Evolutionary conservation across 2,888 invertebrate genomes (phyloP), one percentile per base, ranked within the genome.

Genomic region (Cylindroiulus punctatus): DNA sequence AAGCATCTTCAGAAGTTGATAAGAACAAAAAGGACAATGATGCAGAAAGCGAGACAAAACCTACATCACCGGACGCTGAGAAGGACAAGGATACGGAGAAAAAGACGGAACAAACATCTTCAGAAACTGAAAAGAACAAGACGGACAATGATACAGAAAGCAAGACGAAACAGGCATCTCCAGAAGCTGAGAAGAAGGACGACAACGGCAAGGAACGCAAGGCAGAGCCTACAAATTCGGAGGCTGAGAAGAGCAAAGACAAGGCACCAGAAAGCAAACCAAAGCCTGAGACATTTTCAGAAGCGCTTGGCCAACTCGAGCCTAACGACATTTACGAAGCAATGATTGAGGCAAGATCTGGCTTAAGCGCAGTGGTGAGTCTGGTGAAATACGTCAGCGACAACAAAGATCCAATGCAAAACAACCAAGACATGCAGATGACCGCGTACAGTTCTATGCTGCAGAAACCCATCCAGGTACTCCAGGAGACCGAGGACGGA

Each of bases 361-460:
- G 1, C 7, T 22, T 65, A 22, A 10, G 8, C n/a, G 12, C 5
- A 22, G 1, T 22, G 0, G 22, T 4, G 4, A 26, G 1, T 22
- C 5, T 65, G 4, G 22, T 65, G 65, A 5, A 65, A 4, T 0
- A 17, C 52, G n/a, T 52, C 19, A n/a, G 52, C 0, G 52, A 52
- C 52, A 52, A 1, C 5, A 52, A 52, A 19, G 65, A 65, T 22
- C 26, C 65, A n/a, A 65, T 26, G 65, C 65, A 65, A 26, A 65
- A 65, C 65, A 65, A 12, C 22, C 65, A 65, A 65, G 65, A 65
- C 65, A 65, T 65, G 65, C 65, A 65, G 65, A 65, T 65, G 65
- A 26, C 22, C 26, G 65, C 65, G 65, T 65, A 26, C 22, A 10
- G 26, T 65, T 65, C 65, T 7, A 65, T 65, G 65, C 22, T 65